These are phyloP conservation scores for Kryptolebias marmoratus DNA, from an alignment of 2,113 vertebrate genomes.

Conservation along the genomic window DNA sequence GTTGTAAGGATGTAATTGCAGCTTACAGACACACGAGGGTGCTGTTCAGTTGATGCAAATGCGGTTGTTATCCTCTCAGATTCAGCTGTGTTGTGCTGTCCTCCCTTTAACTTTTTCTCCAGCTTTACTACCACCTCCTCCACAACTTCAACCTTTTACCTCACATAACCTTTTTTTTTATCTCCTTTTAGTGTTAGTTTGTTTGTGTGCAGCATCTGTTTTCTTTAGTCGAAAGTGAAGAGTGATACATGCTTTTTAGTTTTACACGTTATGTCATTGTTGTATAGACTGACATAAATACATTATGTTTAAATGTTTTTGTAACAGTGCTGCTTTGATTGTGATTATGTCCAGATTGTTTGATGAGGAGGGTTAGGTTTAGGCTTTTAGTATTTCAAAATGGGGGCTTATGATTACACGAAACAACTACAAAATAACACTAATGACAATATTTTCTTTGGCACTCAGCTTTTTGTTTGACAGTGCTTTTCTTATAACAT, in stretches of 20 bases:
- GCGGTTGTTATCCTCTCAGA: neutral
- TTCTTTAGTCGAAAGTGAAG: neutral
- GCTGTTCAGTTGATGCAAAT: constrained; percentile 32
- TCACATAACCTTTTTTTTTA: neutral
- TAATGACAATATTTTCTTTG: no score
- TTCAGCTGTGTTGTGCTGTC: neutral
- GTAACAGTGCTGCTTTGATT: no score
- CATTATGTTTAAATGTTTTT: neutral
- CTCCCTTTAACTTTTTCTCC: neutral
- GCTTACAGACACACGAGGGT: constrained; percentile 48
- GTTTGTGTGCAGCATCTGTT: neutral
- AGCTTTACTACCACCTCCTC: neutral
- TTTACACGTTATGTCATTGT: neutral
- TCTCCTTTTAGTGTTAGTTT: neutral
- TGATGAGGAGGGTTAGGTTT: no score
- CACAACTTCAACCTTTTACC: constrained; percentile 1
- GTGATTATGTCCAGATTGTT: no score
- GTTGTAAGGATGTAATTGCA: constrained; percentile 15
- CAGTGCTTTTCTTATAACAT: no score
- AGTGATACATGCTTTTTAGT: neutral
- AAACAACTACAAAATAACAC: no score
- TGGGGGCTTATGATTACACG: no score
- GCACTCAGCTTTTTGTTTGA: no score
- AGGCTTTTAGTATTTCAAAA: no score
- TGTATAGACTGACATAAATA: neutral